Percentiles rank a stretch among this genome's conserved stretches.
These are phyloP conservation scores for Pogonognathellus flavescens DNA, from an alignment of 1,140 invertebrate genomes.

Conservation along the genomic window DNA sequence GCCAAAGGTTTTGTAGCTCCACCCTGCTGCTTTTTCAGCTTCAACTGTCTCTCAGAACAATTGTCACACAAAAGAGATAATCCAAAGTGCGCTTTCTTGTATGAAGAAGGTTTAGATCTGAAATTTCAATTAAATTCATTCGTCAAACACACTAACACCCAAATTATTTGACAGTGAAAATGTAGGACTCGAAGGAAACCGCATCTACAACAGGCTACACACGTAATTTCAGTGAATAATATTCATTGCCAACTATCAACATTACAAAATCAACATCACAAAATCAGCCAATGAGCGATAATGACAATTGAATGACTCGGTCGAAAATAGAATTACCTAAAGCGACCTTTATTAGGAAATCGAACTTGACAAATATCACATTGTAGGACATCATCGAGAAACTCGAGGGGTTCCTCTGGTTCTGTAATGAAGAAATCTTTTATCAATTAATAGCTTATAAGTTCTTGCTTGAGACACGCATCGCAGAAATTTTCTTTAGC, in stretches of 20 bases:
- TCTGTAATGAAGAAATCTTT: constrained; percentile 55
- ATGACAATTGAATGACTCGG: constrained; percentile 25
- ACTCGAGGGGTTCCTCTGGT: constrained; percentile 59
- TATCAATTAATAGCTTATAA: constrained; percentile 22
- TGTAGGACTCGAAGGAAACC: too few species aligned
- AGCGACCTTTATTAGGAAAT: constrained; percentile 58
- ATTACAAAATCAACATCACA: neutral
- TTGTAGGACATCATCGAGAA: constrained; percentile 62
- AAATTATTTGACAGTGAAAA: neutral
- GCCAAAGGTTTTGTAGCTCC: neutral
- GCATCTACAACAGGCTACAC: too few species aligned
- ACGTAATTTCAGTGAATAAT: too few species aligned
- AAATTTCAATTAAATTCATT: neutral
- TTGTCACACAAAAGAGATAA: constrained; percentile 63
- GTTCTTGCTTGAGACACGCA: neutral
- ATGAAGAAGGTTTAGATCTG: constrained; percentile 1
- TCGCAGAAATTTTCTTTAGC: neutral
- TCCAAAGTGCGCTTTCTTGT: constrained; percentile 64
- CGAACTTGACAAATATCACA: constrained; percentile 65
- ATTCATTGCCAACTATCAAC: neutral
- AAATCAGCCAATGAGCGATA: neutral
- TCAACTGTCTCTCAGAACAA: constrained; percentile 63
- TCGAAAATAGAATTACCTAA: constrained; percentile 57
- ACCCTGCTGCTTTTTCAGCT: constrained; percentile 67
- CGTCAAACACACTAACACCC: neutral